Evolutionary conservation across 1,140 invertebrate genomes (phyloP), one percentile per base, ranked within the genome.

Genomic region (Brachionus sp.): DNA sequence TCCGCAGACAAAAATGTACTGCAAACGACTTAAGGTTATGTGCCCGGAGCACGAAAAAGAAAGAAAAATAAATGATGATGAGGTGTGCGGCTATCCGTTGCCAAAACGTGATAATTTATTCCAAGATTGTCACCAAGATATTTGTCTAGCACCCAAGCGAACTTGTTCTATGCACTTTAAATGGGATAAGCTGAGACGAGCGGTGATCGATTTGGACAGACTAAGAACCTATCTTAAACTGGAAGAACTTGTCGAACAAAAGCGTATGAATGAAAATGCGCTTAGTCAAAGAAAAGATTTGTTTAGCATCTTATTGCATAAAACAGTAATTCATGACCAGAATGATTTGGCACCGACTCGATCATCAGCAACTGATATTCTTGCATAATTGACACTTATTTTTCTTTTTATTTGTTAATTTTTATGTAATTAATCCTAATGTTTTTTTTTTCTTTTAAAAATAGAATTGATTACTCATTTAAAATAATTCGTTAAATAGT

Each of bases 11-110:
- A 91, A 92, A 77, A 98, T 96, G 0, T 99, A 98, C 87, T 99
- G 97, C 89, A 99, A 98, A 89, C 89, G 97, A 68, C 89, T 99
- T 13, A 92, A 95, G 85, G 95, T 98, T 2, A 90, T 99, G 25
- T 99, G 97, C 89, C 96, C 97, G 0, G 97, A 99, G 86, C 97
- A 99, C 88, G 95, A 93, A 84, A 98, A 98, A 90, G 96, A 98
- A 87, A 93, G 94, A 0, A 96, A 97, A 90, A 92, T 97, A 37
- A 90, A 78, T 93, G 93, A 84, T 66, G 89, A 90, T 84, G 90
- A 92, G 88, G 90, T 97, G 0, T 98, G 96, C 88, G 96, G 96
- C 0, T 96, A 93, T 89, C 95, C 96, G 0, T 87, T 98, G 0
- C 93, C 95, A 0, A 91, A 91, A 12, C 50, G n/a, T 13, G 50